Conservation (phyloP, 2,797 vertebrate species). For the Moxostoma hubbsi region DNA sequence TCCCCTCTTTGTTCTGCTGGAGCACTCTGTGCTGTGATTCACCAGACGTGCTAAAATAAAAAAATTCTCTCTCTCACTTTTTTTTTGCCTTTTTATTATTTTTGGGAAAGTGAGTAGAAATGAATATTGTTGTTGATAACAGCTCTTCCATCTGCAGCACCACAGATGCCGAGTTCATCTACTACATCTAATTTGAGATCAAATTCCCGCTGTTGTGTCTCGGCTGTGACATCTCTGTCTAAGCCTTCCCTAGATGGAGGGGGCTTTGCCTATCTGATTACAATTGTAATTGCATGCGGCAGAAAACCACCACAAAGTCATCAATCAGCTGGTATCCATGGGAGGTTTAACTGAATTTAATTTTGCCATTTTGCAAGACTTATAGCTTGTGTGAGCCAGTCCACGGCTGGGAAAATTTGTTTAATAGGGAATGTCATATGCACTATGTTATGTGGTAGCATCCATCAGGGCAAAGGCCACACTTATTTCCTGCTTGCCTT, state of each 20-base stretch:
- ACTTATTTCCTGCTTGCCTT: conserved; percentile 39
- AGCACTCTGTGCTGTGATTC: conserved; percentile 20
- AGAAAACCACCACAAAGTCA: conserved; percentile 69
- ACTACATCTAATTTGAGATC: conserved; percentile 63
- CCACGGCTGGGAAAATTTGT: conserved; percentile 57
- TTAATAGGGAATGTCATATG: conserved; percentile 60
- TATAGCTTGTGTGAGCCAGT: conserved; percentile 60
- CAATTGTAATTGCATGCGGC: conserved; percentile 68
- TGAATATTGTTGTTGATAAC: conserved; percentile 55
- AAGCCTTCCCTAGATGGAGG: conserved; percentile 41
- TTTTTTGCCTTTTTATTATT: conserved; percentile 42
- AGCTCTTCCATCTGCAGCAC: conserved; percentile 49
- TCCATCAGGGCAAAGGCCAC: conserved; percentile 40
- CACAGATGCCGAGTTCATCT: conserved; percentile 48
- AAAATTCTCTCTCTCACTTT: not conserved
- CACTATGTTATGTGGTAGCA: conserved; percentile 48
- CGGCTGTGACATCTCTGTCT: conserved; percentile 57
- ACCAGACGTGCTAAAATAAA: conserved; percentile 33
- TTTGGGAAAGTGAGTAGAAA: conserved; percentile 35
- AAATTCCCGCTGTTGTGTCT: conserved; percentile 60
- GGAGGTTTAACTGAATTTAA: conserved; percentile 71
- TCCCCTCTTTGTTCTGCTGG: conserved; percentile 32
- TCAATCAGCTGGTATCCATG: conserved; percentile 67
- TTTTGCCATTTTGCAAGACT: conserved; percentile 62
- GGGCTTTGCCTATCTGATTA: conserved; percentile 66